These are phyloP conservation scores for Actinia equina DNA, from an alignment of 64 coral and sea anemone genomes.

Conservation along the genomic window DNA sequence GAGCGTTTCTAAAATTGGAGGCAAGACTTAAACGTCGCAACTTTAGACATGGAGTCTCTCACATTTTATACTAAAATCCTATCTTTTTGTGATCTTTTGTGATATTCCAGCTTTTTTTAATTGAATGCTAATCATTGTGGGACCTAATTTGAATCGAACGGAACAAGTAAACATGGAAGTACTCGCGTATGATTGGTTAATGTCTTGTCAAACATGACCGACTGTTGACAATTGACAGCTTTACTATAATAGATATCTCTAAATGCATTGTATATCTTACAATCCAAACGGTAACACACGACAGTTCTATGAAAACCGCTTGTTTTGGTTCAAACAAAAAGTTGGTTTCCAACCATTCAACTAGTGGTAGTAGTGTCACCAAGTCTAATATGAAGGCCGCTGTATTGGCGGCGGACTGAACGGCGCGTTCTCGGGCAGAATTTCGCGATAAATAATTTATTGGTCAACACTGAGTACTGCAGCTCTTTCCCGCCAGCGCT, in stretches of 20 bases:
- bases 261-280: neutral
- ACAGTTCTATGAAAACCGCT: conserved; percentile 10
- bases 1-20: neutral
- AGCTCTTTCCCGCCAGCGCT: conserved; percentile 13
- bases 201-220: conserved; percentile 19
- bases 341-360: conserved; percentile 11
- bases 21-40: too few relatives aligned
- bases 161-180: conserved; percentile 6
- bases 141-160: neutral
- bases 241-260: neutral
- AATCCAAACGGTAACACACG: neutral
- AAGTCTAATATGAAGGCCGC: neutral
- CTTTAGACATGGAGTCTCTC: too few relatives aligned
- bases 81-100: neutral
- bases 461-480: neutral
- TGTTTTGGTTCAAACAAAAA: neutral
- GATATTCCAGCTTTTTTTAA: neutral
- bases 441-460: conserved; percentile 16
- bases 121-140: neutral
- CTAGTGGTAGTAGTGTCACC: neutral
- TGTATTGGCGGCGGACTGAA: conserved; percentile 8
- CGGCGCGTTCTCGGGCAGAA: neutral
- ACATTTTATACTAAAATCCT: neutral
- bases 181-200: neutral
- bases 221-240: conserved; percentile 13